These are phyloP conservation scores for Montipora capitata DNA, from an alignment of 92 coral and sea anemone species.

Conservation along the genomic window DNA sequence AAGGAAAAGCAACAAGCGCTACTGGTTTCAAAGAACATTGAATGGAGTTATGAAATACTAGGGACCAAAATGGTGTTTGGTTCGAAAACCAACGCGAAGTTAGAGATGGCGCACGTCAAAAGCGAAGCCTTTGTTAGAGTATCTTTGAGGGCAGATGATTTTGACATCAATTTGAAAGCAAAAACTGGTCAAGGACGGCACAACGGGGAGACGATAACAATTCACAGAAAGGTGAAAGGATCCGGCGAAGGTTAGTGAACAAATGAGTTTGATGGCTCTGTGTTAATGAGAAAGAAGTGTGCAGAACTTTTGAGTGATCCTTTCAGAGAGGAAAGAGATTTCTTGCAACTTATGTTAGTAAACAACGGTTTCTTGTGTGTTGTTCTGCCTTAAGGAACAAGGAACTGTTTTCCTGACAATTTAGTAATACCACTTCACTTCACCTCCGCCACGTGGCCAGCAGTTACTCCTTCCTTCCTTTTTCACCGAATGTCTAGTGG, in stretches of 20 bases:
- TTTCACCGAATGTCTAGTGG: too few relatives aligned
- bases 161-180: slow-evolving; percentile 60
- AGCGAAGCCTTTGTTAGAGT: slow-evolving; percentile 48
- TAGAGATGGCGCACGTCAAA: slow-evolving; percentile 83
- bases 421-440: too few relatives aligned
- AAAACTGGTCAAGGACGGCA: slow-evolving; percentile 46
- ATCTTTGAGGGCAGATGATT: slow-evolving; percentile 51
- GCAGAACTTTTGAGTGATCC: too few relatives aligned
- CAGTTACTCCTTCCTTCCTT: too few relatives aligned
- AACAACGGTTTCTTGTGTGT: too few relatives aligned
- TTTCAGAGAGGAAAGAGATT: too few relatives aligned
- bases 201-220: slow-evolving; percentile 42
- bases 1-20: slow-evolving; percentile 70
- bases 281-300: too few relatives aligned
- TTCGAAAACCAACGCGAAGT: slow-evolving; percentile 66
- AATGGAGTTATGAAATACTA: slow-evolving; percentile 71
- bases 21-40: slow-evolving; percentile 73
- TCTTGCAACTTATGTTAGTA: too few relatives aligned
- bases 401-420: too few relatives aligned
- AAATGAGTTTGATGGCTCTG: too few relatives aligned
- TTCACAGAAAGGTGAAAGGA: slow-evolving; percentile 40
- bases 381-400: too few relatives aligned
- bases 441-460: too few relatives aligned
- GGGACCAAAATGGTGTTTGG: slow-evolving; percentile 53
- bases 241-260: slow-evolving; percentile 27